These are phyloP conservation scores for Hoplodrina ambigua DNA, from an alignment of 2,888 invertebrate genomes.

Conservation along the genomic window DNA sequence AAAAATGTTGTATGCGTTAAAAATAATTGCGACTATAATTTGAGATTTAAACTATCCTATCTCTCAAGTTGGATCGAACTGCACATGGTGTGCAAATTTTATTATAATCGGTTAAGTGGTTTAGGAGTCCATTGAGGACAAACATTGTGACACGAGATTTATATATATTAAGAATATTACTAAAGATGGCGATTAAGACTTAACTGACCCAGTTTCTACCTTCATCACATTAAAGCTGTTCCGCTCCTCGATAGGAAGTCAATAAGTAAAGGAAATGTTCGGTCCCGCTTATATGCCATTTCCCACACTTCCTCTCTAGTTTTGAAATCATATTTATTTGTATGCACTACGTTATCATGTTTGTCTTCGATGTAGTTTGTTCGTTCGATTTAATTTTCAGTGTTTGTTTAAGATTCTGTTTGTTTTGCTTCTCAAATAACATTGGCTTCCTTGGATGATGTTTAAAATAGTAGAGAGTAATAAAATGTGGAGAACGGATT, in stretches of 20 bases:
- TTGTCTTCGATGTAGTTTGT: slow-evolving; percentile 9
- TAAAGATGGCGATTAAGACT: neutral
- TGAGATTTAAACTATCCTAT: no score
- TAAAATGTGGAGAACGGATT: neutral
- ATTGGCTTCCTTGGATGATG: neutral
- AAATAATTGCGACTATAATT: no score
- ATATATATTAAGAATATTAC: no score
- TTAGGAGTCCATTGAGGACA: no score
- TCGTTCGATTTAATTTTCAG: slow-evolving; percentile 10
- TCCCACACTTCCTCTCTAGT: slow-evolving; percentile 36
- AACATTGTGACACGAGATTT: no score
- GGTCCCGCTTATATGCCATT: slow-evolving; percentile 48
- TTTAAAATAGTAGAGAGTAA: neutral
- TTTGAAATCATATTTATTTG: slow-evolving; percentile 40
- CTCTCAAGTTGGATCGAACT: no score
- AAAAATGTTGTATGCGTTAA: no score
- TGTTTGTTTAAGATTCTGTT: slow-evolving; percentile 18
- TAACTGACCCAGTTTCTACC: slow-evolving; percentile 18
- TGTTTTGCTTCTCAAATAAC: neutral
- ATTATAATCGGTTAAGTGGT: no score
- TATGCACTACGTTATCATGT: slow-evolving; percentile 27
- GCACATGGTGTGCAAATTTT: no score
- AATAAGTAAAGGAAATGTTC: slow-evolving; percentile 38
- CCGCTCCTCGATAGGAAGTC: slow-evolving; percentile 24
- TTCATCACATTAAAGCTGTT: slow-evolving; percentile 8